Conservation (phyloP, 1,140 invertebrate species). For the Drosophila lowei region DNA sequence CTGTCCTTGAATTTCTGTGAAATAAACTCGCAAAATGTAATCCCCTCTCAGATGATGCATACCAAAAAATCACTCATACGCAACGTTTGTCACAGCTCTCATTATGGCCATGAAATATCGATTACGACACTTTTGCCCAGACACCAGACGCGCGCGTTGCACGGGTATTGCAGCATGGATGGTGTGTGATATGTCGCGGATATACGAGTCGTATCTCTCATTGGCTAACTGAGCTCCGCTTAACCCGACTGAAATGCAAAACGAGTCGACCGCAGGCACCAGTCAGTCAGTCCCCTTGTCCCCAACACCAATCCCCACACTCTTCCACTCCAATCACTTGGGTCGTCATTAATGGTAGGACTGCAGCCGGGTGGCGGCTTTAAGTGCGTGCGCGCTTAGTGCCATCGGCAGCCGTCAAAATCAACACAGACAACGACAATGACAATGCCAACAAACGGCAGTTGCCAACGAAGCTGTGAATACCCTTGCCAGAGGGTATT, state of each 20-base stretch:
- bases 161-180: slow-evolving; percentile 29
- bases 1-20: slow-evolving; percentile 17
- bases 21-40: slow-evolving; percentile 28
- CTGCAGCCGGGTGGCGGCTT: slow-evolving; percentile 63
- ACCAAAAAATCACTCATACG: slow-evolving; percentile 73
- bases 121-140: slow-evolving; percentile 65
- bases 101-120: slow-evolving; percentile 74
- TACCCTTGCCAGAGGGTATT: not conserved
- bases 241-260: slow-evolving; percentile 51
- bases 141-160: slow-evolving; percentile 3
- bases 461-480: slow-evolving; percentile 1
- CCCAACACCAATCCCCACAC: not conserved
- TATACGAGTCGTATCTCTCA: slow-evolving; percentile 17
- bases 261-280: slow-evolving; percentile 55
- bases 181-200: slow-evolving; percentile 42
- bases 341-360: slow-evolving; percentile 50
- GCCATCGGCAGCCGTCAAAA: slow-evolving; percentile 79
- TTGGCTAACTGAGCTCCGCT: not conserved
- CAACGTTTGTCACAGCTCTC: slow-evolving; percentile 55
- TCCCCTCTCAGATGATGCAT: slow-evolving; percentile 31
- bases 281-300: too few relatives aligned
- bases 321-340: not conserved
- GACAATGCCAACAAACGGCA: slow-evolving; percentile 15
- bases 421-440: slow-evolving; percentile 54
- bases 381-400: slow-evolving; percentile 77